These are phyloP conservation scores for Brachystomella parvula DNA, from an alignment of 1,140 invertebrate genomes.

Conservation along the genomic window DNA sequence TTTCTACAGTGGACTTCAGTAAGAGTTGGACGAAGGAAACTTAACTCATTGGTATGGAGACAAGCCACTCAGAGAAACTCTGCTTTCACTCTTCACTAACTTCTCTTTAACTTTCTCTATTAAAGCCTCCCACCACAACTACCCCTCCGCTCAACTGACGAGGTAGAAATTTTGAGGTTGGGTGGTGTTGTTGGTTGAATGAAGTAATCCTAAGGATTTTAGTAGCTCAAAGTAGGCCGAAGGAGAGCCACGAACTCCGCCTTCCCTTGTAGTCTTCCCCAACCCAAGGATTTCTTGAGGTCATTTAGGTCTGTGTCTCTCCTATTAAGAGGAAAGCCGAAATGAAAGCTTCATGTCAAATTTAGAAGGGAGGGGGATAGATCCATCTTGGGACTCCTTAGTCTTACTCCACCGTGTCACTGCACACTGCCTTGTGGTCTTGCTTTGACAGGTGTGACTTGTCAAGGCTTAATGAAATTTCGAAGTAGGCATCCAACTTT, in stretches of 20 bases:
- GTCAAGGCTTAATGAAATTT: background rate
- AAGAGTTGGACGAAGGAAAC: background rate
- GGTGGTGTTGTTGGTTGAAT: too few species aligned
- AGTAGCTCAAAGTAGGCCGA: too few species aligned
- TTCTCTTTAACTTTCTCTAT: background rate
- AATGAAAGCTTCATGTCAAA: background rate
- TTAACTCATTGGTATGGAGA: conserved; percentile 7
- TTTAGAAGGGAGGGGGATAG: background rate
- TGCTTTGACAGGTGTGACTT: background rate
- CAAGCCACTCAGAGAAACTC: background rate
- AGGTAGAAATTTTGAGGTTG: too few species aligned
- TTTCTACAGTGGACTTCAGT: conserved; percentile 1
- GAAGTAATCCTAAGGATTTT: background rate
- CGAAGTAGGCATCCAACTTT: background rate
- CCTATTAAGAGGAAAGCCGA: background rate
- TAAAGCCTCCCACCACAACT: too few species aligned
- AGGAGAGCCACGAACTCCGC: too few species aligned
- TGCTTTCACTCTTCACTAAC: background rate
- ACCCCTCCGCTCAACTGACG: too few species aligned
- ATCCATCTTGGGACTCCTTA: background rate
- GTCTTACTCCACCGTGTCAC: background rate
- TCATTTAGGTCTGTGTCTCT: background rate
- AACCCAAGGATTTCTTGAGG: too few species aligned
- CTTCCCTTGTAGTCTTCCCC: too few species aligned
- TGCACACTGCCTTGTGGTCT: background rate